Percentiles rank a stretch among this genome's conserved stretches.
Conservation (phyloP, 2,797 vertebrate genomes). For the Phrynocephalus vlangalii region DNA sequence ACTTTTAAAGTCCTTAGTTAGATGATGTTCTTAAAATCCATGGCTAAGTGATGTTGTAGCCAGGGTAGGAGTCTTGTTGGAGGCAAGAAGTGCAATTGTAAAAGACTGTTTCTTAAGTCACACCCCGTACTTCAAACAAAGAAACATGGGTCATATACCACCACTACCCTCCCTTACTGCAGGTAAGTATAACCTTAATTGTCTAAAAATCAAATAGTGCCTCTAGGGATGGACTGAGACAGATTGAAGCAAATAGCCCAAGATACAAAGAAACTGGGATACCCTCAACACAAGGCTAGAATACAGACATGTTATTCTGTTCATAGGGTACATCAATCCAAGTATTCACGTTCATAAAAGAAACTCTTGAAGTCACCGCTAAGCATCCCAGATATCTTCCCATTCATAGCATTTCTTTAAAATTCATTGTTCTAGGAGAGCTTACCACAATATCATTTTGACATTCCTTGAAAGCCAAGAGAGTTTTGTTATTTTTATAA, state of each 20-base stretch:
- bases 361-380: not conserved
- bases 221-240: not conserved
- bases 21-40: too few species aligned
- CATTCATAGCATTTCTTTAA: not conserved
- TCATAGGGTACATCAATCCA: slow-evolving; percentile 1
- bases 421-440: not conserved
- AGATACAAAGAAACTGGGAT: not conserved
- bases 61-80: too few species aligned
- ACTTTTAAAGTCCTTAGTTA: too few species aligned
- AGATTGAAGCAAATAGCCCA: not conserved
- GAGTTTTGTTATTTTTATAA: not conserved
- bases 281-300: not conserved
- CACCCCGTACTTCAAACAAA: too few species aligned
- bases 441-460: not conserved
- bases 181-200: not conserved
- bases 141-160: too few species aligned
- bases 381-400: not conserved
- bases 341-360: slow-evolving; percentile 20
- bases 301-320: slow-evolving; percentile 1
- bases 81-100: too few species aligned
- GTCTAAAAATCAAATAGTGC: not conserved
- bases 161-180: too few species aligned
- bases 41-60: too few species aligned
- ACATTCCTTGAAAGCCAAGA: slow-evolving; percentile 24
- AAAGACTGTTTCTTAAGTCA: too few species aligned